Base-by-base conservation (phyloP, 2,888 invertebrate genomes). In the Nomada goodeniana region DNA sequence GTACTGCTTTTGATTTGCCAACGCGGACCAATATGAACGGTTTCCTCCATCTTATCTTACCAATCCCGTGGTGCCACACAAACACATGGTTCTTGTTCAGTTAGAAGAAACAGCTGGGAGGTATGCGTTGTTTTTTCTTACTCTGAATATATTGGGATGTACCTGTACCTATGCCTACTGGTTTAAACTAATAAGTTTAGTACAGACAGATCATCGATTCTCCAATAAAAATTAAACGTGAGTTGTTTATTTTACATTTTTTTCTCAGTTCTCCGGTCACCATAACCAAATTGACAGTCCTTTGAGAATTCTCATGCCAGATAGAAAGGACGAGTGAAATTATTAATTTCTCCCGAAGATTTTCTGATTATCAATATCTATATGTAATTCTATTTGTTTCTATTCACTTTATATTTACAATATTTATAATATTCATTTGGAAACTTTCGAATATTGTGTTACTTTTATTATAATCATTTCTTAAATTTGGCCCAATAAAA, bases 1-100 rank as follows among this genome's bases (percentile, higher is more conserved):
- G 55, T 70, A 83, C 82, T 76, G 82, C 70, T 69, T 79, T 78
- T 76, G 83, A 89, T 90, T 89, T 86, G 91, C 84, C 89, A 90
- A 91, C 91, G 91, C 89, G 91, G 90, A 88, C 91, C 91, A 91
- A 91, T 89, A 55, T 80, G 44, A 75, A 20, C 36, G 57, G 55
- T 71, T 42, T n/a, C 44, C 70, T 50, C 69, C 65, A 59, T 71
- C 74, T 57, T 68, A 53, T 53, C 59, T 65, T 75, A 80, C 92
- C 92, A 92, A 92, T 92, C 80, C 74, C 75, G 71, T 87, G 82
- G 86, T 92, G 92, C 92, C 92, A 92, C 92, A 92, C 92, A 89
- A 91, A 91, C 89, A 90, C 91, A 91, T 91, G 89, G 81, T 78
- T 74, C 61, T 71, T 53, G 60, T 78, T 82, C 70, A 71, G 71